Conservation (phyloP, 2,888 invertebrate species). For the Xestoiulus laeticollis region DNA sequence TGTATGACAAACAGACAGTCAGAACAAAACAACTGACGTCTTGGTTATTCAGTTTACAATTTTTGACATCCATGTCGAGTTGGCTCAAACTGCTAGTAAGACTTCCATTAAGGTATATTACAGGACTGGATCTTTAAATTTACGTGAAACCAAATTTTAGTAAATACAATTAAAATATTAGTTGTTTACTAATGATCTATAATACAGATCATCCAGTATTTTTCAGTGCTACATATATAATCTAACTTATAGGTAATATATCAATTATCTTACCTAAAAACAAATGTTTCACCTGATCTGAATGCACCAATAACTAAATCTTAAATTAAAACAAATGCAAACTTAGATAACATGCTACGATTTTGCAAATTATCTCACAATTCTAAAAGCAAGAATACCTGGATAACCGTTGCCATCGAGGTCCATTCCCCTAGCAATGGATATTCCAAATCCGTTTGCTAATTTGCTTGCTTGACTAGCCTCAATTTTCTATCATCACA, state of each 20-base stretch:
- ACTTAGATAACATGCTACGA: slow-evolving; percentile 25
- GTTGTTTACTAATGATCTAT: neutral
- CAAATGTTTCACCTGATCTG: slow-evolving; percentile 69
- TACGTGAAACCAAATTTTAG: neutral
- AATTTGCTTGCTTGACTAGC: slow-evolving; percentile 63
- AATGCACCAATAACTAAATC: slow-evolving; percentile 68
- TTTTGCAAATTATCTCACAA: neutral
- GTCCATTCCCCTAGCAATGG: slow-evolving; percentile 71
- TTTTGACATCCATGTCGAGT: slow-evolving; percentile 60
- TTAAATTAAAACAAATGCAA: slow-evolving; percentile 57
- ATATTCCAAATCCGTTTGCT: slow-evolving; percentile 71
- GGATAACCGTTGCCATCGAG: slow-evolving; percentile 71
- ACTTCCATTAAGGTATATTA: slow-evolving; percentile 59
- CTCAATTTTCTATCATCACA: slow-evolving; percentile 63
- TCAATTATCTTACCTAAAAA: slow-evolving; percentile 63
- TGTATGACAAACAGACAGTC: slow-evolving; percentile 59
- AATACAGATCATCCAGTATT: neutral
- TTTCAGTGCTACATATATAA: too few species aligned
- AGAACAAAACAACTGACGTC: slow-evolving; percentile 57
- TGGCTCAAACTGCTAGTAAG: slow-evolving; percentile 63
- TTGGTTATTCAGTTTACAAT: slow-evolving; percentile 54
- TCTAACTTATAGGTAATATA: too few species aligned
- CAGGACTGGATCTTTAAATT: slow-evolving; percentile 63
- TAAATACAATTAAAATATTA: neutral
- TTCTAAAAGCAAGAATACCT: slow-evolving; percentile 65